Conservation (phyloP, 2,797 vertebrate genomes). For the Notamacropus eugenii region DNA sequence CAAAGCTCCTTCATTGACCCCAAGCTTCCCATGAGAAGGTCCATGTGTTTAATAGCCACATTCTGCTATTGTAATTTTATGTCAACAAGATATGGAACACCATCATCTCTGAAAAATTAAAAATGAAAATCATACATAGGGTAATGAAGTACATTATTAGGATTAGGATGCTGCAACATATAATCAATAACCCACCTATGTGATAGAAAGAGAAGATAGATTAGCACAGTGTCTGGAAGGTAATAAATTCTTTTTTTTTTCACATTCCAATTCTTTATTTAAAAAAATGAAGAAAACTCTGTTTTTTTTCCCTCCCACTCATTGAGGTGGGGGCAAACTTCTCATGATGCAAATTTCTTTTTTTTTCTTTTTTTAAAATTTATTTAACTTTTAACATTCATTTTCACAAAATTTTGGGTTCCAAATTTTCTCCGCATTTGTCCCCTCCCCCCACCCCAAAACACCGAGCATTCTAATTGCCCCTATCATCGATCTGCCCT, state of each 20-base stretch:
- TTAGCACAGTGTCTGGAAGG: background rate
- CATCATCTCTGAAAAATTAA: background rate
- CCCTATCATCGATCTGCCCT: too few relatives aligned
- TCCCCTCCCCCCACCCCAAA: too few relatives aligned
- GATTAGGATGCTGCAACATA: background rate
- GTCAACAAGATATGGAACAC: background rate
- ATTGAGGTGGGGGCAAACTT: background rate
- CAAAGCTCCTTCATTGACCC: background rate
- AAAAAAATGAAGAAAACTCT: background rate
- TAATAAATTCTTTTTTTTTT: background rate
- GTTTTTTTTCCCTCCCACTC: background rate
- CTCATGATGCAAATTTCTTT: background rate
- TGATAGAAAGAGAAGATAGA: background rate
- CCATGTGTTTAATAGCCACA: background rate
- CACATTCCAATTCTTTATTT: background rate
- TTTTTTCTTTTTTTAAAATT: too few relatives aligned
- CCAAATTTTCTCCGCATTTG: too few relatives aligned
- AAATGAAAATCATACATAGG: background rate
- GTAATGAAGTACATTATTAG: background rate
- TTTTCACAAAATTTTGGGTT: too few relatives aligned
- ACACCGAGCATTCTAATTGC: too few relatives aligned
- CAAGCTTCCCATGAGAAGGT: background rate
- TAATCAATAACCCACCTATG: background rate
- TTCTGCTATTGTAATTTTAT: background rate
- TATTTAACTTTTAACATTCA: too few relatives aligned